Conservation (phyloP, 2,888 invertebrate genomes). For the Chrysodeixis includens region DNA sequence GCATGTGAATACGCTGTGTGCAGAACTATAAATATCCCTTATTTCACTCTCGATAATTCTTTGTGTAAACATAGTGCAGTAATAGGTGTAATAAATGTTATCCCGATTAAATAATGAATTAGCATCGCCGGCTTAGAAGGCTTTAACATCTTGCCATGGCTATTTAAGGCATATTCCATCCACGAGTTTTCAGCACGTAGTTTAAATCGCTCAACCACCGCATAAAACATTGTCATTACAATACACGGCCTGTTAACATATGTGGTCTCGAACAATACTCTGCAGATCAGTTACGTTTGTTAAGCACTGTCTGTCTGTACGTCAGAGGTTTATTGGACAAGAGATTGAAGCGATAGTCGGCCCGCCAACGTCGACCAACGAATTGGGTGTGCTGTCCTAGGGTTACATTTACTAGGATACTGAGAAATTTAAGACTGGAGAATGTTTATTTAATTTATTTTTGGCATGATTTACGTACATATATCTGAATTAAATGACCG, state of each 20-base stretch:
- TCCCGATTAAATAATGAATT: background rate
- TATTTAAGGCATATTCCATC: conserved; percentile 16
- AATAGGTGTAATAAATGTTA: background rate
- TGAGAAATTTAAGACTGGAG: conserved; percentile 34
- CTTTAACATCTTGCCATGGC: background rate
- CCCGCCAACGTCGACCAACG: conserved; percentile 77
- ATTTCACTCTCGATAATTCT: background rate
- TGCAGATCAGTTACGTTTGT: conserved; percentile 80
- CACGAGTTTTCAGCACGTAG: conserved; percentile 28
- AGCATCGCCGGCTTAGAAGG: background rate
- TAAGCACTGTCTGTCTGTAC: conserved; percentile 78
- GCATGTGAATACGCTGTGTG: background rate
- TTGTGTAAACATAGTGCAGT: background rate
- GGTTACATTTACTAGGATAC: conserved; percentile 52
- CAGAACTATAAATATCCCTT: background rate
- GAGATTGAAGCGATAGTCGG: conserved; percentile 82
- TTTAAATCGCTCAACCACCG: conserved; percentile 54
- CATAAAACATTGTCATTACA: conserved; percentile 61
- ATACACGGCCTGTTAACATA: conserved; percentile 58
- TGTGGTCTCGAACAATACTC: conserved; percentile 79
- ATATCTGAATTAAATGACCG: too few relatives aligned
- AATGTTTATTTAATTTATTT: background rate
- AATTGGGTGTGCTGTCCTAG: conserved; percentile 45
- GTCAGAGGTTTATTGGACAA: conserved; percentile 81
- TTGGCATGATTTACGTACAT: background rate